Evolutionary conservation across 2,113 vertebrate species (phyloP).

Genomic region (Arizona elegans): DNA sequence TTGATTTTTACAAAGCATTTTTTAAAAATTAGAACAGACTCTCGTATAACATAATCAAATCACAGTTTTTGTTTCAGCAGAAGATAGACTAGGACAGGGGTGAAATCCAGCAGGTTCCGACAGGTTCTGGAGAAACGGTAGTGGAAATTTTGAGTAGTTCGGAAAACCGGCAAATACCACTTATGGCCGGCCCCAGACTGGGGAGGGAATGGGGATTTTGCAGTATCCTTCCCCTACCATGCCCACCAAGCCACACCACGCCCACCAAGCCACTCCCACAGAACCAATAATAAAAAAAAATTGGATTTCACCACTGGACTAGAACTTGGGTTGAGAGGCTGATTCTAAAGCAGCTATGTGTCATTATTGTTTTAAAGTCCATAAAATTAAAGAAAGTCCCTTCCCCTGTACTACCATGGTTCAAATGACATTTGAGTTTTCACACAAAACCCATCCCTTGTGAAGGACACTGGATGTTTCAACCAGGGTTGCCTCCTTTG

Average conservation of each 20-base stretch:
- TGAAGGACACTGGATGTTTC: slow-evolving; percentile 29
- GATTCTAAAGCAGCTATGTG: not conserved
- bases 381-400: slow-evolving; percentile 17
- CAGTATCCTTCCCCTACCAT: no score
- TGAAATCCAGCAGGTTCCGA: no score
- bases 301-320: not conserved
- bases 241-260: no score
- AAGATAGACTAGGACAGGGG: not conserved
- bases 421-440: slow-evolving; percentile 34
- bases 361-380: not conserved
- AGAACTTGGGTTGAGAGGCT: not conserved
- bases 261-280: no score
- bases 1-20: not conserved
- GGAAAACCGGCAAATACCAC: no score
- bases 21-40: not conserved
- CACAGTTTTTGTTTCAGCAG: slow-evolving; percentile 5
- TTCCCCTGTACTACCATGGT: slow-evolving; percentile 21
- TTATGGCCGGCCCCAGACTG: no score
- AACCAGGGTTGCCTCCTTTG: slow-evolving; percentile 27
- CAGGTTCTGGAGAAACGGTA: no score
- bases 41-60: not conserved
- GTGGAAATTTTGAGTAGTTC: no score
- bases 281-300: no score
- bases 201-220: no score
- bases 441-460: slow-evolving; percentile 37